These are phyloP conservation scores for Parthenolecanium corni DNA, from an alignment of 2,888 invertebrate genomes.

Conservation along the genomic window DNA sequence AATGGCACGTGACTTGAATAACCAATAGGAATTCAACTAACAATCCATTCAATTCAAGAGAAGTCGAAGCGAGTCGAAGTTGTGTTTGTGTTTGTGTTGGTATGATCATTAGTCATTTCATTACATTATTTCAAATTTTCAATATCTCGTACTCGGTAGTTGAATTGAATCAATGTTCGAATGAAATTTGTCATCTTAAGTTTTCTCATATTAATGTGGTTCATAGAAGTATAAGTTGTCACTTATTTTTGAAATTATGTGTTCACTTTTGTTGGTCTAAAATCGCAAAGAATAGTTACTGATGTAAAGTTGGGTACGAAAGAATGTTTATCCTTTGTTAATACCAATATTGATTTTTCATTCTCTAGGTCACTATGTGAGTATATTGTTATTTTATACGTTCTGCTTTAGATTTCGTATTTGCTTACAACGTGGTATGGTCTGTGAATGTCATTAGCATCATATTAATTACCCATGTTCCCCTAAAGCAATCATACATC, in stretches of 20 bases:
- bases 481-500: too few species aligned
- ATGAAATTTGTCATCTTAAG: neutral
- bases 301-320: neutral
- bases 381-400: slow-evolving; percentile 5
- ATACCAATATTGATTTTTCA: slow-evolving; percentile 22
- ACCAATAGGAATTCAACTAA: slow-evolving; percentile 2
- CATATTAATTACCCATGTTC: too few species aligned
- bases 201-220: neutral
- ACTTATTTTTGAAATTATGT: neutral
- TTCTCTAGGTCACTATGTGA: slow-evolving; percentile 26
- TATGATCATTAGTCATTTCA: neutral
- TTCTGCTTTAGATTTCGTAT: neutral
- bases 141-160: neutral
- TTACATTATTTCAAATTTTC: neutral
- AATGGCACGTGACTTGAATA: slow-evolving; percentile 11
- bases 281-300: neutral
- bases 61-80: slow-evolving; percentile 12
- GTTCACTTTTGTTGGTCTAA: neutral
- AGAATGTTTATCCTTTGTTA: slow-evolving; percentile 14
- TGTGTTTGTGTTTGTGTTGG: slow-evolving; percentile 9
- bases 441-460: too few species aligned
- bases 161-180: neutral
- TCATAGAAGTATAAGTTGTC: neutral
- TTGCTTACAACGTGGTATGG: too few species aligned
- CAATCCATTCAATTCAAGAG: slow-evolving; percentile 11